These are phyloP conservation scores for Chrysomela aeneicollis DNA, from an alignment of 2,888 invertebrate species.

Conservation along the genomic window DNA sequence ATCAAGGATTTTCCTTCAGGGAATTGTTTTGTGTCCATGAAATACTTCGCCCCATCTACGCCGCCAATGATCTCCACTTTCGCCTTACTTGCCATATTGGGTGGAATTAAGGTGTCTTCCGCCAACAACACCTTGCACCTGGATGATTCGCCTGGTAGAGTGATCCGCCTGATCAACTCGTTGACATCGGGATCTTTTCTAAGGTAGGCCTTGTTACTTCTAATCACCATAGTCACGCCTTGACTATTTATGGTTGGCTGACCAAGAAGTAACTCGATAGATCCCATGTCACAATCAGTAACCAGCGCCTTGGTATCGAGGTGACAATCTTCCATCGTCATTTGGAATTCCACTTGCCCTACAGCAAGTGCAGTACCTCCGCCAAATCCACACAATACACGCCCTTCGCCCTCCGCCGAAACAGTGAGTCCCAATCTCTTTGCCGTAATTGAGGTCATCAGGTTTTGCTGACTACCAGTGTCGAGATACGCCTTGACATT, in stretches of 20 bases:
- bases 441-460: neutral
- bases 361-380: neutral
- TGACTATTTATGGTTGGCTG: neutral
- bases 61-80: neutral
- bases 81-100: too few relatives aligned
- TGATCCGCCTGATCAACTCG: neutral
- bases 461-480: too few relatives aligned
- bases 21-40: neutral
- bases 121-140: neutral
- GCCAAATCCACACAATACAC: neutral
- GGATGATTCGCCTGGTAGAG: neutral
- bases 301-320: neutral
- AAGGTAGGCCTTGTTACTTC: neutral
- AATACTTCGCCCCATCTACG: neutral
- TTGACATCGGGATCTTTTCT: neutral
- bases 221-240: neutral
- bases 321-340: neutral
- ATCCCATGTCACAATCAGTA: neutral
- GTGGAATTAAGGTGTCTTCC: too few relatives aligned
- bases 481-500: neutral
- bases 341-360: neutral
- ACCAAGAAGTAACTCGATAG: neutral
- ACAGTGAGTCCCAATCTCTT: neutral
- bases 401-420: neutral
- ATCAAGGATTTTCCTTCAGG: neutral